Evolutionary conservation across 2,888 invertebrate species (phyloP), one percentile per base, ranked within the genome.

Genomic region (Psococerastis gibbosa): DNA sequence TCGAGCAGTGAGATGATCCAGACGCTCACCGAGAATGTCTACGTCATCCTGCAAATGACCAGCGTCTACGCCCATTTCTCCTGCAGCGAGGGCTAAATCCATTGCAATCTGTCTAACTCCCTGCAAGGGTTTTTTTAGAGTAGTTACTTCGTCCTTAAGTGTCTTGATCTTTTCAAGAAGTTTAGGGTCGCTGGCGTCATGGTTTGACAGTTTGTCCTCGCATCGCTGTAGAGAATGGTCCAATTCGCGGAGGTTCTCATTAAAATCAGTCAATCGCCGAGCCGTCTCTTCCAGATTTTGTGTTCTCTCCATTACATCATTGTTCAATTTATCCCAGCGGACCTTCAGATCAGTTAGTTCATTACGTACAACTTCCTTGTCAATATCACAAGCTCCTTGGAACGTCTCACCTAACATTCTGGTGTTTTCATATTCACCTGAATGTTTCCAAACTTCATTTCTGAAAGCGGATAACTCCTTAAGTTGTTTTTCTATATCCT

Each of bases 401-500:
- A 94, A 85, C 0, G 84, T 78, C 54, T 91, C 89, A 1, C 92
- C 92, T 2, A 85, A 65, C 0, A 78, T 77, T 56, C 77, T 76
- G 51, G 83, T 81, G 60, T 83, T 85, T 55, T 94, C 94, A 54
- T 81, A 91, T 61, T 94, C 94, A 8, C 89, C 89, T 11, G 87
- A 83, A 55, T 83, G 84, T 60, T 89, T 87, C 79, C 89, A 84
- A 1, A 92, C 78, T 54, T 94, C 94, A 55, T 89, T 91, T 53
- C 91, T 75, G 68, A 94, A 82, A 41, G 73, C 73, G 55, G 89
- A 87, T 44, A 92, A 64, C 53, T 92, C 91, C 43, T 81, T 77
- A 3, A 94, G 65, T 57, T 89, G 88, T 52, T 80, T 80, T 56
- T 88, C 88, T 13, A 91, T 75, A 52, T 87, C 85, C 46, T 79